Percentiles rank a stretch among this genome's conserved stretches.
These are phyloP conservation scores for Oreohelix idahoensis DNA, from an alignment of 1,140 invertebrate species.

Conservation along the genomic window DNA sequence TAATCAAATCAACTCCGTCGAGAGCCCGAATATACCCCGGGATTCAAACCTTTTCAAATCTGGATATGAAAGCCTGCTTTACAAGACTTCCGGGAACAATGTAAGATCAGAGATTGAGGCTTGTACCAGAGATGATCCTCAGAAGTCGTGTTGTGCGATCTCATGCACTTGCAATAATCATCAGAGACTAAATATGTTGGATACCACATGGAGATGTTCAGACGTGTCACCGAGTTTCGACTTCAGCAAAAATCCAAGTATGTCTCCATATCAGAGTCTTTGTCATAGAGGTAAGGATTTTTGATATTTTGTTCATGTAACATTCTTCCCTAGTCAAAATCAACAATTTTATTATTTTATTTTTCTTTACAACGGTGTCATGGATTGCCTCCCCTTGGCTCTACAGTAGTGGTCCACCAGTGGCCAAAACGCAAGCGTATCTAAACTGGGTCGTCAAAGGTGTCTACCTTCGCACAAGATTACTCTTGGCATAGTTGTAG, in stretches of 20 bases:
- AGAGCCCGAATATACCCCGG: slow-evolving; percentile 51
- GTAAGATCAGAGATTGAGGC: slow-evolving; percentile 44
- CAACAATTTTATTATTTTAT: background rate
- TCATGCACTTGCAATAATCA: slow-evolving; percentile 65
- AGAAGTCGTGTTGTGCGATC: slow-evolving; percentile 65
- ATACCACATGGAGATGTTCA: slow-evolving; percentile 61
- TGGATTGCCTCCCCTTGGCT: no score
- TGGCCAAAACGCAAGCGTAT: no score
- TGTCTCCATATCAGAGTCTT: slow-evolving; percentile 65
- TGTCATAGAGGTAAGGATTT: slow-evolving; percentile 64
- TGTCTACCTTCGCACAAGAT: no score
- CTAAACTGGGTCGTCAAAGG: no score
- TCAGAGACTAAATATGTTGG: slow-evolving; percentile 60
- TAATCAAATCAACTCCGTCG: slow-evolving; percentile 59
- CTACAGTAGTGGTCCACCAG: no score
- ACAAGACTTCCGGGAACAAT: slow-evolving; percentile 56
- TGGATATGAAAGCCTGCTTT: slow-evolving; percentile 64
- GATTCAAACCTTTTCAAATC: slow-evolving; percentile 52
- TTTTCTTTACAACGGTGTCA: background rate
- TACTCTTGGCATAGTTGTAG: no score
- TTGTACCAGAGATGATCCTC: slow-evolving; percentile 55
- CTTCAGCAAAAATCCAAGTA: slow-evolving; percentile 59
- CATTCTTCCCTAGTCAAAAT: background rate
- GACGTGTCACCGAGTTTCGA: slow-evolving; percentile 58
- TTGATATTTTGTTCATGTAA: background rate